A percentile compares a stretch with the other conserved stretches of the same genome.
Evolutionary conservation across 2,113 vertebrate species (phyloP).

Genomic region (Pholis gunnellus): DNA sequence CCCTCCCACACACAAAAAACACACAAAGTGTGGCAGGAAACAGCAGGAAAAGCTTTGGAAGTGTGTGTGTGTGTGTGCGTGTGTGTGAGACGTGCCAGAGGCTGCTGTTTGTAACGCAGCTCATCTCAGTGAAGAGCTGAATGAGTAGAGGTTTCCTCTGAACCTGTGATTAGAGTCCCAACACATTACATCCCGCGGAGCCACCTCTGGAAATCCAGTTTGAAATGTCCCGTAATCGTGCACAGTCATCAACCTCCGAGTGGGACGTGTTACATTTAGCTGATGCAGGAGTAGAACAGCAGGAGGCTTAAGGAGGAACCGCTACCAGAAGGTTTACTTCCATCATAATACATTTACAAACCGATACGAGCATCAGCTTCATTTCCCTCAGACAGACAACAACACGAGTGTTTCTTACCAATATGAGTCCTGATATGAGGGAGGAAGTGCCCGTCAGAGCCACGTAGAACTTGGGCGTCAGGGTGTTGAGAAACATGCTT

Average conservation of each 20-base stretch:
- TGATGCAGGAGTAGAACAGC: neutral
- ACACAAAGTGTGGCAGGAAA: too few relatives aligned
- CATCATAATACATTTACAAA: neutral
- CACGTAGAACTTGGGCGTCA: conserved; percentile 99
- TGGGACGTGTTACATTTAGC: neutral
- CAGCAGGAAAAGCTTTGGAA: neutral
- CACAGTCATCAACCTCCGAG: neutral
- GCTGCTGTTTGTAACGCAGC: too few relatives aligned
- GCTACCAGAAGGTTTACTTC: too few relatives aligned
- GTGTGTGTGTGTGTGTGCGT: neutral
- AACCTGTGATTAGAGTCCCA: conserved; percentile 35
- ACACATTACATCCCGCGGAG: conserved; percentile 37
- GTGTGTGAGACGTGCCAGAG: neutral
- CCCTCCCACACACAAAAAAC: neutral
- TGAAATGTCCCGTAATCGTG: conserved; percentile 1
- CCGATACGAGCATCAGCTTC: neutral
- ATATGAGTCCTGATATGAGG: conserved; percentile 98
- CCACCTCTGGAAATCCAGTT: neutral
- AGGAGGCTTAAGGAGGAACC: neutral
- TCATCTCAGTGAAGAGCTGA: neutral
- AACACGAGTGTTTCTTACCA: conserved; percentile 87
- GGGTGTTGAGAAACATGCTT: conserved; percentile 87
- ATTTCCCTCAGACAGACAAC: neutral
- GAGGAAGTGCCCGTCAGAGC: conserved; percentile 98
- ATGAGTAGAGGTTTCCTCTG: conserved; percentile 36